Conservation (phyloP, 2,888 invertebrate genomes). For the Elegia similella region DNA sequence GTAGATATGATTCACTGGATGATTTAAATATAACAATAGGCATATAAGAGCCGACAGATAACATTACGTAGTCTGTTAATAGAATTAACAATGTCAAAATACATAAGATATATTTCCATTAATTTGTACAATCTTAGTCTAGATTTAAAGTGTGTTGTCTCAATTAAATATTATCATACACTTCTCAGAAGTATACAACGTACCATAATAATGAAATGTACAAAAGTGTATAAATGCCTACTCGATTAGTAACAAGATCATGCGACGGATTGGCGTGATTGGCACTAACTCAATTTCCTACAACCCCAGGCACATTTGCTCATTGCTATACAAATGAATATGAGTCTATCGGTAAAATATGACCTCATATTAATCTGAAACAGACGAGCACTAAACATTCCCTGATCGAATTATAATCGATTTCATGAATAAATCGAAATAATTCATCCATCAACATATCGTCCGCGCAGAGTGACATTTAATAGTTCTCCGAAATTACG, state of each 20-base stretch:
- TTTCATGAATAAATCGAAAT: conserved; percentile 59
- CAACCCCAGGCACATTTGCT: conserved; percentile 10
- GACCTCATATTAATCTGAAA: background rate
- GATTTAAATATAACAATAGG: conserved; percentile 9
- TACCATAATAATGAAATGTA: conserved; percentile 26
- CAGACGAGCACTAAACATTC: conserved; percentile 11
- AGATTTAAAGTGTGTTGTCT: no score
- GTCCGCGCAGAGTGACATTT: background rate
- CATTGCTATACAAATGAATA: background rate
- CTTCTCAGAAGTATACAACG: conserved; percentile 64
- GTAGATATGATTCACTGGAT: conserved; percentile 14
- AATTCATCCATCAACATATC: conserved; percentile 40
- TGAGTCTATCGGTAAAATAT: background rate
- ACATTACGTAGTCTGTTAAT: conserved; percentile 6
- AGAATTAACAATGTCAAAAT: conserved; percentile 22
- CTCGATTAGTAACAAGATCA: conserved; percentile 27
- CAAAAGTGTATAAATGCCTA: conserved; percentile 42
- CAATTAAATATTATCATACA: conserved; percentile 47
- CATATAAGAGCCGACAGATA: conserved; percentile 6
- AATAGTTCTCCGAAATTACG: background rate
- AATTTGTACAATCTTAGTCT: conserved; percentile 54
- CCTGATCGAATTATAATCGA: conserved; percentile 39
- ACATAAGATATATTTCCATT: conserved; percentile 30
- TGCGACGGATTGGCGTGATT: conserved; percentile 22
- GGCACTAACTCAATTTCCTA: conserved; percentile 23